Percentiles rank a stretch among this genome's conserved stretches.
These are phyloP conservation scores for Nymphalis io DNA, from an alignment of 1,140 invertebrate species.

Conservation along the genomic window DNA sequence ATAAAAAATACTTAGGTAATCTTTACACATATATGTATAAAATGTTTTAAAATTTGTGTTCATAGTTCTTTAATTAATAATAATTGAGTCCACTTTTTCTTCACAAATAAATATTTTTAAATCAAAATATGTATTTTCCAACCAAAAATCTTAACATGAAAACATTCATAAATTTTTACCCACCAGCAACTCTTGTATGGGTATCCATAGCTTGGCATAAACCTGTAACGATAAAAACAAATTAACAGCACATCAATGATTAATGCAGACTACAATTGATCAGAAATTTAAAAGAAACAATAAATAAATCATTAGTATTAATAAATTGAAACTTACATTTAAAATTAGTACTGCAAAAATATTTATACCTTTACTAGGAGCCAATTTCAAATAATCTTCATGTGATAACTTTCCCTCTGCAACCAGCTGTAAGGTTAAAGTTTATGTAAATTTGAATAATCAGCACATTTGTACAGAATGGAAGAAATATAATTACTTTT, in stretches of 20 bases:
- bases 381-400: slow-evolving; percentile 72
- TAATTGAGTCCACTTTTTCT: too few species aligned
- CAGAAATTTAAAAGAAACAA: not conserved
- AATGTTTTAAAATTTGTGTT: too few species aligned
- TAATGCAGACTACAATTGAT: not conserved
- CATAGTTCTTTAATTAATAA: too few species aligned
- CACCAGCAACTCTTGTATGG: slow-evolving; percentile 55
- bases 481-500: slow-evolving; percentile 64
- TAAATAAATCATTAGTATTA: not conserved
- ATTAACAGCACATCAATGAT: not conserved
- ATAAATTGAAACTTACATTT: not conserved
- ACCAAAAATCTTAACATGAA: too few species aligned
- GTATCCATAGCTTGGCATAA: slow-evolving; percentile 42
- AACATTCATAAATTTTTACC: slow-evolving; percentile 34
- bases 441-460: slow-evolving; percentile 17
- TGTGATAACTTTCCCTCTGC: slow-evolving; percentile 72
- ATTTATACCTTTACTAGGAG: slow-evolving; percentile 68
- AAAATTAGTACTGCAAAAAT: not conserved
- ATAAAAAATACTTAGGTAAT: too few species aligned
- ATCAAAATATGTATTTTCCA: too few species aligned
- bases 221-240: slow-evolving; percentile 53
- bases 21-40: too few species aligned
- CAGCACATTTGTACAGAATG: slow-evolving; percentile 3
- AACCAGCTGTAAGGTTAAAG: slow-evolving; percentile 67
- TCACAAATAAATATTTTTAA: too few species aligned